Conservation (phyloP, 92 coral and sea anemone species). For the Siderastrea radians region DNA sequence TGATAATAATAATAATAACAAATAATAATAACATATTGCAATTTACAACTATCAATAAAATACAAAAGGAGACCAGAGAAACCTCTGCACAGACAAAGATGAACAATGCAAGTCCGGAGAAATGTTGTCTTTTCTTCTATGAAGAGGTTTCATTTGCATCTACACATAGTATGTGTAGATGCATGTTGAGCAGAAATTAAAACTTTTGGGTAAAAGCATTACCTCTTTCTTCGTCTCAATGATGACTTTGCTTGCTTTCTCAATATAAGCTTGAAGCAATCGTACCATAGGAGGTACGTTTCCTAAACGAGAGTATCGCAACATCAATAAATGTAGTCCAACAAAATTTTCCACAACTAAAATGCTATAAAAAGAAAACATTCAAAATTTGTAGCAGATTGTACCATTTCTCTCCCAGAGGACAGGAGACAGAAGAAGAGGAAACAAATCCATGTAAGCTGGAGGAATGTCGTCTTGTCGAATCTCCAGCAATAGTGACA, state of each 20-base stretch:
- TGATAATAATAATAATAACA: too few relatives aligned
- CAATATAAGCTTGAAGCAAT: conserved; percentile 93
- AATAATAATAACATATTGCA: too few relatives aligned
- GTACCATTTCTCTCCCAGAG: conserved; percentile 98
- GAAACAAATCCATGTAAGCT: conserved; percentile 87
- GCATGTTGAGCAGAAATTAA: background rate
- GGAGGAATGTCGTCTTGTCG: conserved; percentile 88
- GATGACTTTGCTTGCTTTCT: conserved; percentile 87
- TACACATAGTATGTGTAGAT: too few relatives aligned
- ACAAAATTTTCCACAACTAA: background rate
- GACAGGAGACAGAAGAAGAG: conserved; percentile 85
- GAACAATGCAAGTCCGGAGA: too few relatives aligned
- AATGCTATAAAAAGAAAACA: background rate
- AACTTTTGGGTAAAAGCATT: background rate
- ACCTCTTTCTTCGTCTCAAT: conserved; percentile 87
- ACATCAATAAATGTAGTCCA: background rate
- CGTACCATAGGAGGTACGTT: conserved; percentile 97
- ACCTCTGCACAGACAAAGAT: too few relatives aligned
- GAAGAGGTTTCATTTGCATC: too few relatives aligned
- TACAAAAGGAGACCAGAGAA: too few relatives aligned
- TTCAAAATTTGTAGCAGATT: background rate
- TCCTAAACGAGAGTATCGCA: conserved; percentile 55
- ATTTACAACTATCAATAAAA: too few relatives aligned
- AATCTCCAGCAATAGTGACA: conserved; percentile 91
- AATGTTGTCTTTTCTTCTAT: too few relatives aligned